These are phyloP conservation scores for Allophyes oxyacanthae DNA, from an alignment of 2,888 invertebrate genomes.

Conservation along the genomic window DNA sequence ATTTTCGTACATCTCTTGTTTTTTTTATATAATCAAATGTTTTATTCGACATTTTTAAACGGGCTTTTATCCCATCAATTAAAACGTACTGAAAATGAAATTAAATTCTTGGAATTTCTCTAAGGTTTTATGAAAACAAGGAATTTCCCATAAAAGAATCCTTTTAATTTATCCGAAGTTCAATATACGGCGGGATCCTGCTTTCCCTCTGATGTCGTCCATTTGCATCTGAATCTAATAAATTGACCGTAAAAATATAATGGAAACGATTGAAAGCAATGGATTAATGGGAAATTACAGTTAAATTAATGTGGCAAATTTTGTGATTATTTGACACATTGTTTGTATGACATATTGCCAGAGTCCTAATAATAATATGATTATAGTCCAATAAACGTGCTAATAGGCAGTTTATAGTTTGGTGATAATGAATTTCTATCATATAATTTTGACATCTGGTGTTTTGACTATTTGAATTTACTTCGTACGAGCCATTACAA, in stretches of 20 bases:
- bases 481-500: too few species aligned
- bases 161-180: constrained; percentile 71
- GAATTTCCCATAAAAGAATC: constrained; percentile 68
- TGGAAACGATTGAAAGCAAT: constrained; percentile 21
- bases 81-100: not conserved
- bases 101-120: constrained; percentile 6
- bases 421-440: not conserved
- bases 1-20: too few species aligned
- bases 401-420: too few species aligned
- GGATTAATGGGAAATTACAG: constrained; percentile 7
- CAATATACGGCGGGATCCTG: constrained; percentile 53
- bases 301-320: too few species aligned
- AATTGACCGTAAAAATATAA: constrained; percentile 55
- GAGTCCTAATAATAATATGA: too few species aligned
- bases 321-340: too few species aligned
- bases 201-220: constrained; percentile 48
- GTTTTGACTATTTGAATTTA: too few species aligned
- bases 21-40: too few species aligned
- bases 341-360: too few species aligned
- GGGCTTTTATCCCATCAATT: too few species aligned
- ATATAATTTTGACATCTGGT: not conserved
- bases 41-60: too few species aligned
- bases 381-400: too few species aligned
- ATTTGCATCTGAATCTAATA: constrained; percentile 76
- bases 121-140: constrained; percentile 23